These are phyloP conservation scores for Lithobates sylvaticus DNA, from an alignment of 2,797 vertebrate genomes.

Conservation along the genomic window DNA sequence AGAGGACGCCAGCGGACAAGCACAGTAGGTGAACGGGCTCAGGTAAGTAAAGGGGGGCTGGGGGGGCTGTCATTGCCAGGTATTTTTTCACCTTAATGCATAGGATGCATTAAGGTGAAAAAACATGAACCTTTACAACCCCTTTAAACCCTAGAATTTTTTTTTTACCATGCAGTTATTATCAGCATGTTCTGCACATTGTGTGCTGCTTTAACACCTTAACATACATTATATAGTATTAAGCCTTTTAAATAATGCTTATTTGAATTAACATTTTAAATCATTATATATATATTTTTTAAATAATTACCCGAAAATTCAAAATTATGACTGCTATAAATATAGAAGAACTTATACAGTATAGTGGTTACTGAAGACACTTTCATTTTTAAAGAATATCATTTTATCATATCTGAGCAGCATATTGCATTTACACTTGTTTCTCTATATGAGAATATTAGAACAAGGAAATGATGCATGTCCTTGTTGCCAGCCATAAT, in stretches of 20 bases:
- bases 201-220: too few relatives aligned
- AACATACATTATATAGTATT: not conserved
- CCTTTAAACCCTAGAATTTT: too few relatives aligned
- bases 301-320: not conserved
- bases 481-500: conserved; percentile 51
- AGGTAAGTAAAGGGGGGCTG: too few relatives aligned
- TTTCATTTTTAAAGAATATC: not conserved
- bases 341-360: not conserved
- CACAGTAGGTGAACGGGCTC: too few relatives aligned
- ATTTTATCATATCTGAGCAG: conserved; percentile 18
- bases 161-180: too few relatives aligned
- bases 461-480: conserved; percentile 39
- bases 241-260: not conserved
- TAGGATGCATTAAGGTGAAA: too few relatives aligned
- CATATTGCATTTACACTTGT: conserved; percentile 14
- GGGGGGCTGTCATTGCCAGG: too few relatives aligned
- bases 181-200: too few relatives aligned
- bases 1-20: too few relatives aligned
- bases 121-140: too few relatives aligned
- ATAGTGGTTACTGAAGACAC: not conserved
- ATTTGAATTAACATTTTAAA: not conserved
- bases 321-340: not conserved
- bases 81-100: too few relatives aligned
- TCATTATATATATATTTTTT: not conserved
- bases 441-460: conserved; percentile 29